Evolutionary conservation across 2,888 invertebrate species (phyloP), one percentile per base, ranked within the genome.

Genomic region (Chrysolina oricalcia): DNA sequence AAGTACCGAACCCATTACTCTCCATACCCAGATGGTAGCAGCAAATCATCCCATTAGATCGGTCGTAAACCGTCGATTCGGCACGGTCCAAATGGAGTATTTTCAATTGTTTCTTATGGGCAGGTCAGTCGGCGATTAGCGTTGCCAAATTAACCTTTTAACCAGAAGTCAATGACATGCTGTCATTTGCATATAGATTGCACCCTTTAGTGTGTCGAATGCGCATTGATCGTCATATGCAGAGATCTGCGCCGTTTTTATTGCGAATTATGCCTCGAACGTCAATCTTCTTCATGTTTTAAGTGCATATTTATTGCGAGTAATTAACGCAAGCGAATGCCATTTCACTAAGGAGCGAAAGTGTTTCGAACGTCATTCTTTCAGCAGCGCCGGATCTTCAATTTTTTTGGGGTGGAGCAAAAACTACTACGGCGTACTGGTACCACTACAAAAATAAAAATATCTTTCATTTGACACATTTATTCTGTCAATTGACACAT

Each of bases 161-260:
- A 85, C 82, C 81, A 81, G 80, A 84, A 83, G 82, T 82, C 86
- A 85, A 80, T 80, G 79, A 80, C 85, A 80, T 80, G 81, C 80
- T 82, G 82, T 82, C 83, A 88, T 88, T 88, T 87, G 88, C 88
- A 88, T 88, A 88, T 88, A 88, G 87, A 88, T 88, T 88, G 86
- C 86, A 83, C 87, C 87, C 87, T 86, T 84, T 82, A 83, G 85
- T 85, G 86, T 85, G 81, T 81, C 86, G 83, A 86, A 86, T 86
- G 81, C 73, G 81, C 81, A 81, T 79, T 80, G 86, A 85, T 85
- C 83, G 83, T 84, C 85, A 85, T 85, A 84, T 85, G 84, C 82
- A 81, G 80, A 81, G 84, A 84, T 85, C 85, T 84, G 83, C 81
- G 78, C 78, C 82, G 78, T 85, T 86, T 87, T 86, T 85, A 85